Evolutionary conservation across 2,113 vertebrate species (phyloP), one percentile per base, ranked within the genome.

Genomic region (Tachycineta bicolor): DNA sequence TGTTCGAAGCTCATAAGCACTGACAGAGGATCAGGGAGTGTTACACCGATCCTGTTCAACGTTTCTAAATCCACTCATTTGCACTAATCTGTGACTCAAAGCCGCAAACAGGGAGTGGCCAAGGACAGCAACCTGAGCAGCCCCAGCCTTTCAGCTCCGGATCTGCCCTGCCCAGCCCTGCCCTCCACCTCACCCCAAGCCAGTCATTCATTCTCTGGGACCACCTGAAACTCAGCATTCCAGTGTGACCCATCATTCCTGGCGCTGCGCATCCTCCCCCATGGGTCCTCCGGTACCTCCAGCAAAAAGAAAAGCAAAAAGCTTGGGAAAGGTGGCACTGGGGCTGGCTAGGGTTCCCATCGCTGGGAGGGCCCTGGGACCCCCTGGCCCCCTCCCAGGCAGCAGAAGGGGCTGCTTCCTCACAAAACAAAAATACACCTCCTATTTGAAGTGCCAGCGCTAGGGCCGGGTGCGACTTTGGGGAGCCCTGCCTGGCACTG

Each of bases 171-270:
- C 69, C 22, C 39, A 26, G 49, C 49, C n/a, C 69, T 75, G 60
- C 60, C 31, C 47, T 53, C 15, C 52, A 9, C 9, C 0, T 14
- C 43, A 20, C 16, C 43, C 59, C 33, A 15, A 43, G 8, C 25
- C 56, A 33, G 55, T 56, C 88, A 63, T 60, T 22, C 11, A 11
- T 50, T 52, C 62, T 59, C 87, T 53, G 21, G 28, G 43, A 62
- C 79, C 19, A 29, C 63, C 69, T 75, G 62, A 94, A 94, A 94
- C 58, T 44, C 77, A 95, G 68, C 82, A 20, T 18, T 68, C 62
- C 34, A 4, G 34, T 7, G 22, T 10, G 20, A 43, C 26, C 1
- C 2, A 25, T 25, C 24, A 0, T 12, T 62, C 49, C 76, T 14
- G 43, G 23, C 10, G 26, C 23, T 25, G 14, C 19, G 49, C 29